Evolutionary conservation across 2,888 invertebrate species (phyloP), one percentile per base, ranked within the genome.

Genomic region (Hecatera dysodea): DNA sequence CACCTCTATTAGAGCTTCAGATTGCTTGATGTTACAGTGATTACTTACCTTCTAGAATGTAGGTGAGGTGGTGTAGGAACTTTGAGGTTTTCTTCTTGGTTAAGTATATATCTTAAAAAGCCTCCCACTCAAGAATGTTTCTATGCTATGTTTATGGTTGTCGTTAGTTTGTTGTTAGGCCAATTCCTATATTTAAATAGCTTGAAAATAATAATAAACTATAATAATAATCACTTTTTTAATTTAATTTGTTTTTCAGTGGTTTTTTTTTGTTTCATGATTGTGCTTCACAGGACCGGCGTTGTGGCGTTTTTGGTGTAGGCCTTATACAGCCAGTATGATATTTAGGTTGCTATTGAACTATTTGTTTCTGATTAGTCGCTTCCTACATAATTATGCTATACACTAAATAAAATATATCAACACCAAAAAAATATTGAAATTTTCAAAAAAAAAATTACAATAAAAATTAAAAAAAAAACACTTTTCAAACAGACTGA

Each of bases 1-100:
- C 77, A 80, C 80, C 78, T 81, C 61, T 67, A 76, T 76, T 63
- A 55, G 86, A 55, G 86, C 61, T 57, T 19, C 36, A 73, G 72
- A 67, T 75, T 75, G 15, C 65, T 63, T 69, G 60, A 77, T 74
- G 33, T 42, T 63, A 66, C 52, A 59, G 22, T 57, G 64, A 74
- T 79, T 61, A 64, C 27, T 79, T 61, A 64, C 27, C n/a, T 56
- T 8, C 56, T 8, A 44, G 62, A 57, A 65, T 44, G 12, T 56
- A 24, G 44, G 64, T 68, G 22, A 67, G 61, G 17, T 24, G 9
- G 24, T 0, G 15, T 22, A 24, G 15, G 24, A 17, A 12, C 12
- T 64, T 39, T 39, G 1, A 24, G 11, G 22, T 29, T 27, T 56
- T 69, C 22, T 39, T 59, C 17, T 8, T 36, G 0, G 12, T 46